Percentiles rank a stretch among this genome's conserved stretches.
Evolutionary conservation across 2,888 invertebrate genomes (phyloP).

Genomic region (Euproctis similis): DNA sequence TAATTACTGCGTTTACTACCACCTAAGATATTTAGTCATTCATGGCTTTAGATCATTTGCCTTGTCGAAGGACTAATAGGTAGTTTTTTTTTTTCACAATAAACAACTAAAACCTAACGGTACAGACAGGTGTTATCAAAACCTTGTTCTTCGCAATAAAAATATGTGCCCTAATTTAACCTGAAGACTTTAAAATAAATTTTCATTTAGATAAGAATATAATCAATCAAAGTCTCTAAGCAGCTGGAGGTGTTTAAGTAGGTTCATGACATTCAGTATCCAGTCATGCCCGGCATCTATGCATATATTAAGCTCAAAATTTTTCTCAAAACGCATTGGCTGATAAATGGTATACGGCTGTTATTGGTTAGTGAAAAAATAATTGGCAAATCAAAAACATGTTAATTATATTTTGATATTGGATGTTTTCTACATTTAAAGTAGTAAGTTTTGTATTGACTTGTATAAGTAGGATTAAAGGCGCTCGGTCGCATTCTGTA

Average conservation of each 20-base stretch:
- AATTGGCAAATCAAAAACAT: conserved; percentile 59
- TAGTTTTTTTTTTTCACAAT: no score
- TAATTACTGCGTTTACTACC: conserved; percentile 25
- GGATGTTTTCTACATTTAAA: conserved; percentile 72
- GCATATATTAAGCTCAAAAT: conserved; percentile 62
- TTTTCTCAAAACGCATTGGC: conserved; percentile 65
- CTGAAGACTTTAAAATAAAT: no score
- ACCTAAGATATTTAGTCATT: no score
- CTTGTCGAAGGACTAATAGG: no score
- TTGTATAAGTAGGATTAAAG: conserved; percentile 51
- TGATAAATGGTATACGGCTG: conserved; percentile 74
- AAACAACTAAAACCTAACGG: no score
- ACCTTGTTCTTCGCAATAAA: no score
- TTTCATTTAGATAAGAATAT: no score
- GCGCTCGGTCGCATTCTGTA: conserved; percentile 54
- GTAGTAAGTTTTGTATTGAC: conserved; percentile 55
- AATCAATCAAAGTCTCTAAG: no score
- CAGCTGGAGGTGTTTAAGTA: conserved; percentile 12
- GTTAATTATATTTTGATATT: conserved; percentile 76
- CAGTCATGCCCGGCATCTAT: conserved; percentile 49
- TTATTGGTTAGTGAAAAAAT: conserved; percentile 72
- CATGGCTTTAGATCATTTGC: conserved; percentile 2
- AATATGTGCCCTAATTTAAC: no score
- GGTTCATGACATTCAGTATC: conserved; percentile 42
- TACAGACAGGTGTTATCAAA: no score